phyloP scores from a whole-genome alignment of 2,888 invertebrate genomes.

The Mesorhabditis spiculigera region DNA sequence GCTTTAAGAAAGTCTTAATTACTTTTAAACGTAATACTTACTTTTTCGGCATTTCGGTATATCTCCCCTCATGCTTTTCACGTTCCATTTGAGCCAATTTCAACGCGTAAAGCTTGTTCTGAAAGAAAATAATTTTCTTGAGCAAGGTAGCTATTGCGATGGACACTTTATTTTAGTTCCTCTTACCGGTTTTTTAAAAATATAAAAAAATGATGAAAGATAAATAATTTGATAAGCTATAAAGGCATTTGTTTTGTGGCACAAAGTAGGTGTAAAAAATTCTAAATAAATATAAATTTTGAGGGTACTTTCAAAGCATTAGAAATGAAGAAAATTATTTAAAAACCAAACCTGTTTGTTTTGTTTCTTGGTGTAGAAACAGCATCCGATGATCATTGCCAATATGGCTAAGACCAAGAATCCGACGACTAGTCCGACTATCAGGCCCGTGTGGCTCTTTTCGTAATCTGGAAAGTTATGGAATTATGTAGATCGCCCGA shows the following conservation, averaged over 20 bases:
- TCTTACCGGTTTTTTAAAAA: no score
- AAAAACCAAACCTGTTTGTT: conserved; percentile 10
- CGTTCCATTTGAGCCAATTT: conserved; percentile 29
- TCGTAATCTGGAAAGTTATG: conserved; percentile 13
- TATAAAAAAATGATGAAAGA: no score
- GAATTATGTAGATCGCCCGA: neutral
- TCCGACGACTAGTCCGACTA: conserved; percentile 25
- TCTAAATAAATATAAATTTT: neutral
- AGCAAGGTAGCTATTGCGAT: no score
- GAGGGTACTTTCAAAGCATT: neutral
- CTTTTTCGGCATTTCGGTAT: conserved; percentile 50
- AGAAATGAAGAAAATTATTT: conserved; percentile 9
- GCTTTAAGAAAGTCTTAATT: neutral
- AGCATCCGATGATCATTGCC: conserved; percentile 11
- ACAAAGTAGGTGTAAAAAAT: no score
- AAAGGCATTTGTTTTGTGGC: no score
- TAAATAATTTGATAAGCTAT: no score
- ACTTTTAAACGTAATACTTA: conserved; percentile 12
- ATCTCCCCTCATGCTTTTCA: conserved; percentile 30
- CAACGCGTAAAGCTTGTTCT: conserved; percentile 19
- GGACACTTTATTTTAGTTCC: no score
- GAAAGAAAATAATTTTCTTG: neutral
- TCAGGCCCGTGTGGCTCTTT: conserved; percentile 21
- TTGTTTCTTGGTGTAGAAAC: conserved; percentile 6
- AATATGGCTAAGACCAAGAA: conserved; percentile 8